A percentile compares a stretch with the other conserved stretches of the same genome.
Evolutionary conservation across 2,113 vertebrate species (phyloP).

Genomic region (Lampris megalopsis): DNA sequence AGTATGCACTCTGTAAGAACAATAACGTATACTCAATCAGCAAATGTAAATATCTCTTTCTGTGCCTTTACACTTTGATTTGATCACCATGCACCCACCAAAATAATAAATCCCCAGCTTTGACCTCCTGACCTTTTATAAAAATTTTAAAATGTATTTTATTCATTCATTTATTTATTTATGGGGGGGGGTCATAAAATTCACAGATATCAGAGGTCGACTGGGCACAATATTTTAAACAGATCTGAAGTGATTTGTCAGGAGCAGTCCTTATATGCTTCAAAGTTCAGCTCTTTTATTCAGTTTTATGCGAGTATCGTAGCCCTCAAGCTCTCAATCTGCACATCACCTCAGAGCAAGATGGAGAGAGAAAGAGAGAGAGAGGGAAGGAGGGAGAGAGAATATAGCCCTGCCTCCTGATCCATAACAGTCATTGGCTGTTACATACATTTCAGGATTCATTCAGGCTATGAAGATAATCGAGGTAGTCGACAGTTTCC

Average conservation of each 20-base stretch:
- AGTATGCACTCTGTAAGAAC: background rate
- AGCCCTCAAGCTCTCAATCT: slow-evolving; percentile 79
- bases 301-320: slow-evolving; percentile 89
- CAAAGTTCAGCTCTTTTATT: slow-evolving; percentile 90
- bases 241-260: slow-evolving; percentile 40
- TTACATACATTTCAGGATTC: slow-evolving; percentile 99
- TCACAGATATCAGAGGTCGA: slow-evolving; percentile 1
- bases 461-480: slow-evolving; percentile 99
- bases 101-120: background rate
- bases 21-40: background rate
- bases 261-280: slow-evolving; percentile 73
- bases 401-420: slow-evolving; percentile 97
- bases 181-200: background rate
- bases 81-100: background rate
- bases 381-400: slow-evolving; percentile 73
- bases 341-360: slow-evolving; percentile 70
- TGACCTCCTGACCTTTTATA: background rate
- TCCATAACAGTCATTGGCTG: slow-evolving; percentile 99
- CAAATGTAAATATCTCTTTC: background rate
- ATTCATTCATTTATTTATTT: background rate
- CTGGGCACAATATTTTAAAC: slow-evolving; percentile 20
- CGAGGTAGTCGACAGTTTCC: slow-evolving; percentile 99
- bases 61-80: background rate
- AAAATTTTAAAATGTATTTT: background rate
- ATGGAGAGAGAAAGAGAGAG: slow-evolving; percentile 58